Conservation (phyloP, 2,888 invertebrate genomes). For the Polyploca ridens region DNA sequence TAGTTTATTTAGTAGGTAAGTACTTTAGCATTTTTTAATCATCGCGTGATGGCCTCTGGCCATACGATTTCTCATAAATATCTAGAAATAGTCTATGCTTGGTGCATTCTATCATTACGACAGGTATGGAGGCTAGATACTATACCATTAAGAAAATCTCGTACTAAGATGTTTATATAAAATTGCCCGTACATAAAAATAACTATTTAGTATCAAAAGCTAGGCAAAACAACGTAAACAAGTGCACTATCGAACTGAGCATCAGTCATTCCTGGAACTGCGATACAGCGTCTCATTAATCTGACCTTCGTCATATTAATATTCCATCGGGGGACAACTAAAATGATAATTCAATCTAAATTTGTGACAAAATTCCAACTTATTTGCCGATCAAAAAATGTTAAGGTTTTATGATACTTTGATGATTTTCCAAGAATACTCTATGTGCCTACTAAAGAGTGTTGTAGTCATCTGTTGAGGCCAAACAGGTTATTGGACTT, state of each 20-base stretch:
- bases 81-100: too few relatives aligned
- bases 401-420: not conserved
- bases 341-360: not conserved
- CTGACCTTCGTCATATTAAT: slow-evolving; percentile 10
- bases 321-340: not conserved
- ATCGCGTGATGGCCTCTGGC: too few relatives aligned
- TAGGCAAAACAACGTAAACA: slow-evolving; percentile 1
- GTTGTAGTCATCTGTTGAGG: not conserved
- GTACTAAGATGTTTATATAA: not conserved
- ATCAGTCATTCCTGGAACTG: slow-evolving; percentile 8
- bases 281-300: slow-evolving; percentile 13
- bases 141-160: not conserved
- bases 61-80: too few relatives aligned
- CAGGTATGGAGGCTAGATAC: too few relatives aligned
- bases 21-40: too few relatives aligned
- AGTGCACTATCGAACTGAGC: not conserved
- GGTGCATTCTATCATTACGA: too few relatives aligned
- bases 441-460: not conserved
- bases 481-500: slow-evolving; percentile 11
- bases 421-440: not conserved
- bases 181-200: not conserved
- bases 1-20: too few relatives aligned
- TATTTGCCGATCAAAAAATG: not conserved
- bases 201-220: not conserved
- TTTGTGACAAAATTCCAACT: not conserved